These are phyloP conservation scores for Gobius niger DNA, from an alignment of 2,113 vertebrate genomes.

Conservation along the genomic window DNA sequence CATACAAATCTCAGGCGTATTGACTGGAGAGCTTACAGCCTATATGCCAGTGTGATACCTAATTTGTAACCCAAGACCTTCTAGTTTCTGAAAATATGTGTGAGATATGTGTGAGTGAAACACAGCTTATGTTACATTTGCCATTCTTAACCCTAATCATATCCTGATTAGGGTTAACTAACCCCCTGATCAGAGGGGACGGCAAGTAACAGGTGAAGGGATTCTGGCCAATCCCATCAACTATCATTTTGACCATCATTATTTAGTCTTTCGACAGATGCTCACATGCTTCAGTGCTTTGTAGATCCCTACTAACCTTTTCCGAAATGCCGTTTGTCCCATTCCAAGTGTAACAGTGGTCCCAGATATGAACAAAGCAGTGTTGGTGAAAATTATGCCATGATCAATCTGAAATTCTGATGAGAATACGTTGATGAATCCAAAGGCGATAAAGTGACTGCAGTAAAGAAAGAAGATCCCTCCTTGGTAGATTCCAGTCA, in stretches of 20 bases:
- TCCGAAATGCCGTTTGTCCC: slow-evolving; percentile 40
- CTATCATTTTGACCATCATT: neutral
- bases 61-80: too few species aligned
- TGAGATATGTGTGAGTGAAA: too few species aligned
- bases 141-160: too few species aligned
- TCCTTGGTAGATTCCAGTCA: slow-evolving; percentile 30
- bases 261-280: neutral
- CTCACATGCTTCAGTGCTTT: neutral
- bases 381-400: fast-evolving
- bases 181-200: too few species aligned
- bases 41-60: too few species aligned
- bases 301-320: slow-evolving; percentile 23
- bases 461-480: neutral
- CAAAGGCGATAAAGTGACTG: neutral
- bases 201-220: too few species aligned
- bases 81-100: too few species aligned
- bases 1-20: too few species aligned
- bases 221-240: slow-evolving; percentile 25
- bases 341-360: slow-evolving; percentile 19
- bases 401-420: too few species aligned
- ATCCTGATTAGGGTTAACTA: too few species aligned
- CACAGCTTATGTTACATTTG: too few species aligned
- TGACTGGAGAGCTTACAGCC: too few species aligned
- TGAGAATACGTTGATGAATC: neutral
- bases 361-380: slow-evolving; percentile 10